phyloP scores from a whole-genome alignment of 2,888 invertebrate species.

The Melikaiella ostensackeni region DNA sequence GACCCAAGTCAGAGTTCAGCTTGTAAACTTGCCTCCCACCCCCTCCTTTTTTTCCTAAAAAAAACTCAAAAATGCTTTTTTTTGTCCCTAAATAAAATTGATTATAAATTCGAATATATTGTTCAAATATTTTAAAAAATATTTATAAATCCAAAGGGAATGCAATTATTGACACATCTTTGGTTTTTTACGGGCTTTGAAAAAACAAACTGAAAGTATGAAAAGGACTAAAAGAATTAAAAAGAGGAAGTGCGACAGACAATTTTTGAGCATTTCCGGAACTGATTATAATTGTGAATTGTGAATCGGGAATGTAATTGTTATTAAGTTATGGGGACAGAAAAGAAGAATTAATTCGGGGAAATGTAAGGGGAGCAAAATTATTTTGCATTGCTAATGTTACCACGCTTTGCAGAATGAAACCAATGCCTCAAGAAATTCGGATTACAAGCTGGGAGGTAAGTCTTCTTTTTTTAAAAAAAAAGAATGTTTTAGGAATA shows the following conservation, averaged over 20 bases:
- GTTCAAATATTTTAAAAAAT: not conserved
- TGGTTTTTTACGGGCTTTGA: not conserved
- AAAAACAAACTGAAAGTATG: constrained; percentile 3
- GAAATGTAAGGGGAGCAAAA: constrained; percentile 58
- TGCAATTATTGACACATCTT: not conserved
- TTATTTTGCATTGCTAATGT: not conserved
- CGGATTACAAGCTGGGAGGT: constrained; percentile 55
- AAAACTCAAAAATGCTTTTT: not conserved
- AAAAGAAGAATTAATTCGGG: constrained; percentile 48
- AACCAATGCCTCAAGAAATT: constrained; percentile 44
- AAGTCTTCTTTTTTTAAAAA: too few species aligned
- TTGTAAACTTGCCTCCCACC: constrained; percentile 20
- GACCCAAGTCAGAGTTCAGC: constrained; percentile 8
- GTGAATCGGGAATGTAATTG: not conserved
- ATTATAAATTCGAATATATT: not conserved
- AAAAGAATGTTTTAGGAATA: not conserved
- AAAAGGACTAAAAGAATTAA: constrained; percentile 5
- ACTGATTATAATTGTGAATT: not conserved
- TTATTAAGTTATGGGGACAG: constrained; percentile 7
- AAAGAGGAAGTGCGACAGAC: not conserved
- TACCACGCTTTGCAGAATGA: not conserved
- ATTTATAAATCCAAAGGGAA: not conserved
- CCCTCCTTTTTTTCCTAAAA: not conserved
- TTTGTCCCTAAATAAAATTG: not conserved
- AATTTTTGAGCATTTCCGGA: not conserved